Evolutionary conservation across 2,888 invertebrate species (phyloP).

Genomic region (Eremobia ochroleuca): DNA sequence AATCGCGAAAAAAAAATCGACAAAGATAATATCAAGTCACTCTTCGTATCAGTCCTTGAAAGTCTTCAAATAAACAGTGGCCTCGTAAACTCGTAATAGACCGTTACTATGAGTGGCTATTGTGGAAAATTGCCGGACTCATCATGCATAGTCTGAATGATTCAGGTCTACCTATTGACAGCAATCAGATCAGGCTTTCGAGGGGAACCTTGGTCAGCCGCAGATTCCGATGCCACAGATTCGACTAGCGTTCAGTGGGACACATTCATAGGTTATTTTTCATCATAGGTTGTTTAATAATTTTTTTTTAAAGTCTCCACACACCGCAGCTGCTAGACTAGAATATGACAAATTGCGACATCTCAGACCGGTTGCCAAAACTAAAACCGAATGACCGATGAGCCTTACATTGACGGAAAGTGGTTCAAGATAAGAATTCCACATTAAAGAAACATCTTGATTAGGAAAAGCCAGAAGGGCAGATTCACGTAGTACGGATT

Average conservation of each 20-base stretch:
- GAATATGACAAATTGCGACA: constrained; percentile 23
- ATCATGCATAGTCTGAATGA: background rate
- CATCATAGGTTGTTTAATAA: too few relatives aligned
- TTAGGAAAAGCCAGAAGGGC: background rate
- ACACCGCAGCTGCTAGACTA: constrained; percentile 6
- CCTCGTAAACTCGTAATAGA: constrained; percentile 5
- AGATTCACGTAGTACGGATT: background rate
- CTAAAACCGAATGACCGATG: constrained; percentile 26
- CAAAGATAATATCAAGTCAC: constrained; percentile 13
- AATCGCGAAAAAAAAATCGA: too few relatives aligned
- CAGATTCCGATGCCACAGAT: background rate
- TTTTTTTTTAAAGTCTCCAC: background rate
- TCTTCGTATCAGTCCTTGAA: constrained; percentile 11
- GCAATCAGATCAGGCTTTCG: background rate
- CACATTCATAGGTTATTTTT: background rate
- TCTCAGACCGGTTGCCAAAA: constrained; percentile 42
- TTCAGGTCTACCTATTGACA: background rate
- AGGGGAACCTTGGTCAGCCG: background rate
- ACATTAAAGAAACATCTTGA: background rate
- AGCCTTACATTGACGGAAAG: background rate
- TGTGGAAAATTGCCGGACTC: background rate
- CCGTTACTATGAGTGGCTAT: background rate
- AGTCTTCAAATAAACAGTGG: constrained; percentile 11
- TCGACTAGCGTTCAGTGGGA: background rate
- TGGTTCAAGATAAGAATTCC: constrained; percentile 20